Conservation (phyloP, 2,113 vertebrate species). For the Ancistrus triradiatus region DNA sequence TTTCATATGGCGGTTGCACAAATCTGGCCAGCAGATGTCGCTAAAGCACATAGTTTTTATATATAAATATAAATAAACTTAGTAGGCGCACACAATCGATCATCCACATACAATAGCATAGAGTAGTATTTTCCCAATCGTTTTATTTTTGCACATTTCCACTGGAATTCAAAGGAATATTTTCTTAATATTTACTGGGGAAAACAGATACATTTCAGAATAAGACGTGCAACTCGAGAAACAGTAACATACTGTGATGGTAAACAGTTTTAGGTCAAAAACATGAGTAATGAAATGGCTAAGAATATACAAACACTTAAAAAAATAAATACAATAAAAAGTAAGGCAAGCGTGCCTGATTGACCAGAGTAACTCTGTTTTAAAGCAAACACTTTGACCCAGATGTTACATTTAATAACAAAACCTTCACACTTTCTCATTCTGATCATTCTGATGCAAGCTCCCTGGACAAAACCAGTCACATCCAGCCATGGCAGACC, state of each 20-base stretch:
- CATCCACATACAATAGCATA: background rate
- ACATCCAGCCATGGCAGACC: no score
- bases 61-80: no score
- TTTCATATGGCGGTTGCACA: no score
- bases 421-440: no score
- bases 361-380: no score
- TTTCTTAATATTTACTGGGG: background rate
- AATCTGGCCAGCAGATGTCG: no score
- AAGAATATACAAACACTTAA: slow-evolving; percentile 2
- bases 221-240: slow-evolving; percentile 12
- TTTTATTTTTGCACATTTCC: slow-evolving; percentile 20
- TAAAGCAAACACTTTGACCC: no score
- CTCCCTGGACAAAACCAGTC: no score
- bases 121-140: background rate
- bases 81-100: background rate
- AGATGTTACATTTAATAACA: no score
- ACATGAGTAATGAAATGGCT: background rate
- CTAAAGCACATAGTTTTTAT: no score
- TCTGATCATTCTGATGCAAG: no score
- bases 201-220: background rate
- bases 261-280: background rate
- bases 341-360: no score
- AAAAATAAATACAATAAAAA: background rate
- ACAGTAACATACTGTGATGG: background rate
- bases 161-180: background rate